Evolutionary conservation across 2,888 invertebrate species (phyloP), one percentile per base, ranked within the genome.

Genomic region (Diaphora mendica): DNA sequence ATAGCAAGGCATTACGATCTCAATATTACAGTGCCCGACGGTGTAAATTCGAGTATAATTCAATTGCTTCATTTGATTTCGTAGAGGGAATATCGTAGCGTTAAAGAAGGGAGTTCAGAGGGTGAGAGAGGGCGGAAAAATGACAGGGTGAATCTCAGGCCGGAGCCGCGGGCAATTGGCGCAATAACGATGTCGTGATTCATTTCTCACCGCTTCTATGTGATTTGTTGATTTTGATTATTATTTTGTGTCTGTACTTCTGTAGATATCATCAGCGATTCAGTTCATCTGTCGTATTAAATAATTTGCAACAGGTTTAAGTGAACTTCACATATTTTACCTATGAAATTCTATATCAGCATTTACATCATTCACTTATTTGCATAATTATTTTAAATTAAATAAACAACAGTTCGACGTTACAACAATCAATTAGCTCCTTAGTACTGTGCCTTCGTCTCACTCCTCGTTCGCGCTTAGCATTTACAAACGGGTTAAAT

Each of bases 51-150:
- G 83, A 86, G 84, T 89, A 86, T 90, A 90, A 92, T 91, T 91
- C 85, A 90, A 93, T 92, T 91, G 88, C 80, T 85, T 81, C 90
- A 86, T 93, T 93, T 91, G 93, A 94, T 94, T 92, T 92, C 84
- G 86, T 83, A 81, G 84, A 83, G 81, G 87, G 91, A 91, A 92
- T 88, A 86, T 80, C 84, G 86, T 91, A 89, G 93, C 91, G 93
- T 90, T 90, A 93, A 91, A 92, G 92, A 90, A 90, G 89, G 88
- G 86, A 82, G 90, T 89, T 85, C 71, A 79, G 88, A 89, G 91
- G 91, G 90, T 87, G 89, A 89, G 88, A 87, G 88, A 85, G 86
- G 90, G 90, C 86, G 87, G 90, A 90, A 85, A 90, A 91, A 90
- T 91, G 86, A 84, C 85, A 86, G 85, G 85, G 89, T 87, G 87